Evolutionary conservation across 2,797 vertebrate genomes (phyloP).

Genomic region (Danionella dracula): DNA sequence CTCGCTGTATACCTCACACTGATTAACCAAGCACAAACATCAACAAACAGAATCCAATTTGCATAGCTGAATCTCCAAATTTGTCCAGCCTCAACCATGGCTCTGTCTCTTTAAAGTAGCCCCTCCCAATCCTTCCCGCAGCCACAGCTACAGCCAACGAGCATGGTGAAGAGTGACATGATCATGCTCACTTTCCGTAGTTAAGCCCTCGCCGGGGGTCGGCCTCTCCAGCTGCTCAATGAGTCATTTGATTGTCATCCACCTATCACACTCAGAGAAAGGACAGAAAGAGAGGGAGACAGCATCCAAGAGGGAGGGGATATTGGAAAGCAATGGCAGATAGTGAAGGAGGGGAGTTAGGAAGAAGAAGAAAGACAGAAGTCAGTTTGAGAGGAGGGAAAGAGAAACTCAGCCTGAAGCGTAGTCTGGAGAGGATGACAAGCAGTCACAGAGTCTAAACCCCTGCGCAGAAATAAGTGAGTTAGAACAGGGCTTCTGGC

Average conservation of each 20-base stretch:
- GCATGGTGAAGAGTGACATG: slow-evolving; percentile 79
- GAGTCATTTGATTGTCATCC: slow-evolving; percentile 86
- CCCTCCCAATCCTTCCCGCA: slow-evolving; percentile 61
- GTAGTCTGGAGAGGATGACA: slow-evolving; percentile 83
- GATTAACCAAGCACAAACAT: not conserved
- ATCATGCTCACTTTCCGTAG: slow-evolving; percentile 78
- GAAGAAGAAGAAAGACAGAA: slow-evolving; percentile 36
- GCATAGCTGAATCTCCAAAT: not conserved
- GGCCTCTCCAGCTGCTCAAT: slow-evolving; percentile 73
- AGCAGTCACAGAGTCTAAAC: slow-evolving; percentile 79
- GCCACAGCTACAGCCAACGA: slow-evolving; percentile 70
- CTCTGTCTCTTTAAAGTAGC: slow-evolving; percentile 54
- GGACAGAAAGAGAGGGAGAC: slow-evolving; percentile 28
- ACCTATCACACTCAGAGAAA: slow-evolving; percentile 64
- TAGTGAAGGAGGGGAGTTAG: slow-evolving; percentile 19
- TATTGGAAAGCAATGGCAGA: not conserved
- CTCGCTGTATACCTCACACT: not conserved
- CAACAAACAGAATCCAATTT: not conserved
- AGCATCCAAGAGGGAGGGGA: slow-evolving; percentile 1
- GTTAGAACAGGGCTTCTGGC: slow-evolving; percentile 96
- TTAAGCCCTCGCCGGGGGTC: slow-evolving; percentile 77
- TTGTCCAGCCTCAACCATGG: slow-evolving; percentile 32
- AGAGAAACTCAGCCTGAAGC: slow-evolving; percentile 72
- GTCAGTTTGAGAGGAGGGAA: slow-evolving; percentile 40
- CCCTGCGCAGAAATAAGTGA: slow-evolving; percentile 88